Conservation (phyloP, 2,797 vertebrate genomes). For the Hozukius guyotensis region DNA sequence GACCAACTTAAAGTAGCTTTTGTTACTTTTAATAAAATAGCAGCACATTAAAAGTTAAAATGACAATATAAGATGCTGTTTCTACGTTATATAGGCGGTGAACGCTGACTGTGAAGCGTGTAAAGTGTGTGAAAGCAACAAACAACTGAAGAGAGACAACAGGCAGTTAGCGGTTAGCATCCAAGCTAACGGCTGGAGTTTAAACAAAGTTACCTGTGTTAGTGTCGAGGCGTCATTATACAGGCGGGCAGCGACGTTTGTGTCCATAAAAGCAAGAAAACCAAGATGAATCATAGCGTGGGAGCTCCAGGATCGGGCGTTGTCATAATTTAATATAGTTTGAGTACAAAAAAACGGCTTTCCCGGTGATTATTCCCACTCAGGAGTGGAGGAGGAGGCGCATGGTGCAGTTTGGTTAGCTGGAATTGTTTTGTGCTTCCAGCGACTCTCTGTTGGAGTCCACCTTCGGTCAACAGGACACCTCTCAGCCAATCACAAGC, state of each 20-base stretch:
- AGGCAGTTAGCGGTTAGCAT: constrained; percentile 66
- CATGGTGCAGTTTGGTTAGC: constrained; percentile 73
- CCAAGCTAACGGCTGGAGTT: constrained; percentile 73
- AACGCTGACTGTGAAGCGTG: neutral
- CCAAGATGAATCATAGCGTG: constrained; percentile 17
- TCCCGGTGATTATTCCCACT: constrained; percentile 63
- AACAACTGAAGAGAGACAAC: constrained; percentile 30
- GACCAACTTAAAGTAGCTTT: constrained; percentile 40
- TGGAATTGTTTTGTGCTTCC: constrained; percentile 68
- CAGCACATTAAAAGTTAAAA: neutral
- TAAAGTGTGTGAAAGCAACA: constrained; percentile 23
- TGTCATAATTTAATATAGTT: constrained; percentile 40
- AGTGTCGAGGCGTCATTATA: constrained; percentile 49
- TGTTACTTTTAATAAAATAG: neutral
- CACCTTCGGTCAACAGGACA: constrained; percentile 73
- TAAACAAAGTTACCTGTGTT: constrained; percentile 81
- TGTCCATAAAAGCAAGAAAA: constrained; percentile 42
- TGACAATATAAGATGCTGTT: fast-evolving
- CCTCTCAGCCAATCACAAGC: constrained; percentile 74
- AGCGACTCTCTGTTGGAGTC: constrained; percentile 72
- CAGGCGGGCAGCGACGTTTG: constrained; percentile 6
- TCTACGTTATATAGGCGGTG: fast-evolving
- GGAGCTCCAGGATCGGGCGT: neutral
- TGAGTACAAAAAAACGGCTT: constrained; percentile 25
- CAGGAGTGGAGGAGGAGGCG: constrained; percentile 47